A percentile compares a stretch with the other conserved stretches of the same genome.
phyloP scores from a whole-genome alignment of 2,113 vertebrate species.

The Diglossa brunneiventris region DNA sequence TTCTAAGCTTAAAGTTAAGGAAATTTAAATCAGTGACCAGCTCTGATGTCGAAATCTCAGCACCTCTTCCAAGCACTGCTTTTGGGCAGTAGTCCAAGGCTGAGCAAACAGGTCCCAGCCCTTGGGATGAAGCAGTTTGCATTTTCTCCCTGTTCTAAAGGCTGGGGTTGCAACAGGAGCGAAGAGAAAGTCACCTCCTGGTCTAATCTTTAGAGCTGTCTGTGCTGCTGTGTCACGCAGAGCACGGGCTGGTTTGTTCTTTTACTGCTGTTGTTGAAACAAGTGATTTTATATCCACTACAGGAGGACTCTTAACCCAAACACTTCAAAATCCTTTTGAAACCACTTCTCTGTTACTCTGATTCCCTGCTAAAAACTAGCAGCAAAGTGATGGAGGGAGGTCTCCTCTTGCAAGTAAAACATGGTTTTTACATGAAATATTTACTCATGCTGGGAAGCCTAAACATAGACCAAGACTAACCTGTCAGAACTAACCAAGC shows the following conservation, averaged over 20 bases:
- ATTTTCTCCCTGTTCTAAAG: not conserved
- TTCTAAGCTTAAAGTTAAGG: not conserved
- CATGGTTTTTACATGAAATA: not conserved
- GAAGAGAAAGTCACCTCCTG: not conserved
- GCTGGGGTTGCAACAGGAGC: not conserved
- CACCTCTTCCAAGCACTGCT: not conserved
- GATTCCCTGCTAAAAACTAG: not conserved
- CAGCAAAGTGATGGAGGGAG: not conserved
- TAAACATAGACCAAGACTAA: not conserved
- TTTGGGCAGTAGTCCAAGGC: not conserved
- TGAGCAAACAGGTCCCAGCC: not conserved
- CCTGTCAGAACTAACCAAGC: not conserved
- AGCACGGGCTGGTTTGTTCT: not conserved
- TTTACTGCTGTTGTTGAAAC: conserved; percentile 31
- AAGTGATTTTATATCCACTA: conserved; percentile 19
- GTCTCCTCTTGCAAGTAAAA: not conserved
- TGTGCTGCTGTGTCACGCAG: not conserved
- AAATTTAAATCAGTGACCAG: not conserved
- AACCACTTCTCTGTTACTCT: conserved; percentile 30
- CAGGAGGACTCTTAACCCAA: conserved; percentile 32
- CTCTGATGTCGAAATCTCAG: not conserved
- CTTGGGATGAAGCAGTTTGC: not conserved
- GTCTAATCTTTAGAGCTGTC: not conserved
- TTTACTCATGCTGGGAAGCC: not conserved
- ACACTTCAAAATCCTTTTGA: conserved; percentile 39